Conservation (phyloP, 1,140 invertebrate genomes). For the Fragariocoptes setiger region DNA sequence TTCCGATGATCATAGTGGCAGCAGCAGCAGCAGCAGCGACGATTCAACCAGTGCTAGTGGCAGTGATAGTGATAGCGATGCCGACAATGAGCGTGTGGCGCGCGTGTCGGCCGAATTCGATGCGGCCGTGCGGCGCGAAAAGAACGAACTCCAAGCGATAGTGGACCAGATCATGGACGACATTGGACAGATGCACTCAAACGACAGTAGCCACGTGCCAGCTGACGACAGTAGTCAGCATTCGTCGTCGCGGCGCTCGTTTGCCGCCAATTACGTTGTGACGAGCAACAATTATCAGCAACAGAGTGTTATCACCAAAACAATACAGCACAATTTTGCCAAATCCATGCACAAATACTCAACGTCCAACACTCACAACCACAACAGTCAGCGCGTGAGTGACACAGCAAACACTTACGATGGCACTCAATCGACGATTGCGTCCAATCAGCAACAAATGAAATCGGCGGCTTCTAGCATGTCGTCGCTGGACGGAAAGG, state of each 20-base stretch:
- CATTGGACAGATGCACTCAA: background rate
- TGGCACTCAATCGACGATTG: too few species aligned
- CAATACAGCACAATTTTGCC: slow-evolving; percentile 54
- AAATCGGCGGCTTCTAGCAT: too few species aligned
- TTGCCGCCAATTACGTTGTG: background rate
- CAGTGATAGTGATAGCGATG: background rate
- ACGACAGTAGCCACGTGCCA: background rate
- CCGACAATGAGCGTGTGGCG: slow-evolving; percentile 5
- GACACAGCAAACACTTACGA: too few species aligned
- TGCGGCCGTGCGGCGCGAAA: slow-evolving; percentile 5
- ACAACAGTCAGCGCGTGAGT: too few species aligned
- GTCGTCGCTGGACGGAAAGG: too few species aligned
- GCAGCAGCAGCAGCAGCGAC: too few species aligned
- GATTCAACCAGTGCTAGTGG: too few species aligned
- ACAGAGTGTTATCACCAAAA: slow-evolving; percentile 25
- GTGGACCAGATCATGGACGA: slow-evolving; percentile 5
- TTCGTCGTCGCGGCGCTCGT: slow-evolving; percentile 1
- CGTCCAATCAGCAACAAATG: too few species aligned
- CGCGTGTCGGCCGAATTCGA: slow-evolving; percentile 7
- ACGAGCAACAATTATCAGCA: background rate
- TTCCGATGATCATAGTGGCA: too few species aligned
- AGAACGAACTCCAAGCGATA: slow-evolving; percentile 5
- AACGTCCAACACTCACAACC: too few species aligned
- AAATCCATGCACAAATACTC: too few species aligned
- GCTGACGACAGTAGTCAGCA: slow-evolving; percentile 2